phyloP scores from a whole-genome alignment of 2,797 vertebrate species.

The Amblyraja radiata region DNA sequence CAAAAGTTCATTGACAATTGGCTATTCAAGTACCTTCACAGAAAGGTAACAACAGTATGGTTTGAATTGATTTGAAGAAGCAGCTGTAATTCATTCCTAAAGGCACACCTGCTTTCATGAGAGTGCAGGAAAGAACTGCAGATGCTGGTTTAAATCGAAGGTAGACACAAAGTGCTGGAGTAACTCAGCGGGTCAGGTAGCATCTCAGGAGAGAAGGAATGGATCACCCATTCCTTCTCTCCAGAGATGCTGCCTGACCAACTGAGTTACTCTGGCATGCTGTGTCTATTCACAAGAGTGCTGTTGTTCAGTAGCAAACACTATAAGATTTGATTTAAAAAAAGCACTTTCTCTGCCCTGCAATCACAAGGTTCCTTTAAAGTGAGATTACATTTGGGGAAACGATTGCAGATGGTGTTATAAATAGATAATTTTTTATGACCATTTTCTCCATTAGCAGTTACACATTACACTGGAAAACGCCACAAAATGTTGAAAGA shows the following conservation, averaged over 20 bases:
- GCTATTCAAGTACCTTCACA: not conserved
- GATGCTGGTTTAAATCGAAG: too few species aligned
- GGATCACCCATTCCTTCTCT: too few species aligned
- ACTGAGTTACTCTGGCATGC: too few species aligned
- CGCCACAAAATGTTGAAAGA: not conserved
- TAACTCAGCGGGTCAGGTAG: too few species aligned
- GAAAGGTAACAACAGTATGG: not conserved
- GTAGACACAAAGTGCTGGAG: too few species aligned
- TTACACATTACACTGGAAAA: not conserved
- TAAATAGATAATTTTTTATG: not conserved
- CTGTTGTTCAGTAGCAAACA: not conserved
- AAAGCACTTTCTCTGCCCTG: not conserved
- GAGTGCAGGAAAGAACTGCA: too few species aligned
- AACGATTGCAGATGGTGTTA: not conserved
- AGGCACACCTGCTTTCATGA: not conserved
- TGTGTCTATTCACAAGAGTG: not conserved
- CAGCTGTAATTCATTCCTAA: slow-evolving; percentile 4
- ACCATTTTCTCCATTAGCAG: not conserved
- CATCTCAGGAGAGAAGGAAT: too few species aligned
- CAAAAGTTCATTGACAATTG: not conserved
- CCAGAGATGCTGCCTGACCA: too few species aligned
- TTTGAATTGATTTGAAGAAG: not conserved
- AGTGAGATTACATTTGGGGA: not conserved
- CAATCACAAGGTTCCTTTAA: not conserved
- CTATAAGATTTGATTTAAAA: not conserved